These are phyloP conservation scores for Neolamprologus sp. DNA, from an alignment of 2,113 vertebrate species.

Conservation along the genomic window DNA sequence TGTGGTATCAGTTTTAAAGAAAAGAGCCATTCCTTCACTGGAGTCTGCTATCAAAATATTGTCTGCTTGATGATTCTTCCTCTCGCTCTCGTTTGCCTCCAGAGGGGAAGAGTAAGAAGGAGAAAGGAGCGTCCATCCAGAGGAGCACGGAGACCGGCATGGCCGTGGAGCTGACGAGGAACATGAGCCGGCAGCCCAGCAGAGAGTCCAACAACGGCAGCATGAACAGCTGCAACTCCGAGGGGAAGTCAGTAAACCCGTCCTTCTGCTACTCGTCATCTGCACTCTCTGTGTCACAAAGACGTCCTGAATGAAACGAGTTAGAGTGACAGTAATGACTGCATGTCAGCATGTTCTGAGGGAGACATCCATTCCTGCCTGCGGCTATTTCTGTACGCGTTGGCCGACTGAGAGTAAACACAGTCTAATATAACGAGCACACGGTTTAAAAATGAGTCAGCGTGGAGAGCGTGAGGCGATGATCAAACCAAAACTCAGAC, in stretches of 20 bases:
- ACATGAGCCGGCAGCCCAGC: conserved; percentile 93
- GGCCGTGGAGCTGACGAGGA: conserved; percentile 90
- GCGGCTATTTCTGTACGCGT: background rate
- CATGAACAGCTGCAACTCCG: conserved; percentile 94
- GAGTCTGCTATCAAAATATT: background rate
- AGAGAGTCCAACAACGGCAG: conserved; percentile 96
- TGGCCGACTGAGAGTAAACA: background rate
- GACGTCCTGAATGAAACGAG: background rate
- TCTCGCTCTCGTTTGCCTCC: background rate
- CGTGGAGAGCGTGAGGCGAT: accelerated
- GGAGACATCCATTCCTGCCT: background rate
- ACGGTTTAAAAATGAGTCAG: background rate
- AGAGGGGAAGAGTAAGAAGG: conserved; percentile 92
- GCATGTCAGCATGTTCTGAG: background rate
- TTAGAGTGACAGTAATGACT: background rate
- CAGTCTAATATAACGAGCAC: background rate
- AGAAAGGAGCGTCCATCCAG: conserved; percentile 88
- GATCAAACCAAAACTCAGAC: background rate
- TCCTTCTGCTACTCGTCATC: background rate
- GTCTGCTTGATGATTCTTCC: background rate
- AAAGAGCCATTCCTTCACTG: background rate
- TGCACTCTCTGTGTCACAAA: background rate
- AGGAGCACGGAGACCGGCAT: conserved; percentile 96
- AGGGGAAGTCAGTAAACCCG: conserved; percentile 87
- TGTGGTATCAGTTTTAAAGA: accelerated